Conservation (phyloP, 2,113 vertebrate genomes). For the Aphelocoma coerulescens region DNA sequence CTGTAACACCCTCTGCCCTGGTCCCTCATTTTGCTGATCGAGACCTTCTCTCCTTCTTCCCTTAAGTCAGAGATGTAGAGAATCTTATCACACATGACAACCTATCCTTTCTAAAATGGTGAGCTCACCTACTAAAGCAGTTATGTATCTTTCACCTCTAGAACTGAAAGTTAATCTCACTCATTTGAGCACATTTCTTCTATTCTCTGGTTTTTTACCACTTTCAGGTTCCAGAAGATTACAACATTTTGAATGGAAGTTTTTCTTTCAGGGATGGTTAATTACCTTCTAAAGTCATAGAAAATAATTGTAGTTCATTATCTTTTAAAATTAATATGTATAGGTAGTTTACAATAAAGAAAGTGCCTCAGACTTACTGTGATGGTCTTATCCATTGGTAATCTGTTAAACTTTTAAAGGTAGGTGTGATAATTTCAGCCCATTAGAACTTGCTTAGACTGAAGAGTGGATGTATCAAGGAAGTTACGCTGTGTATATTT, state of each 20-base stretch:
- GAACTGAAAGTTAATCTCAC: background rate
- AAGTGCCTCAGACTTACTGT: background rate
- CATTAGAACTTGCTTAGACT: background rate
- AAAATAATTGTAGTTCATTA: background rate
- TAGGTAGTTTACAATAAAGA: background rate
- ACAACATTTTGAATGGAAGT: background rate
- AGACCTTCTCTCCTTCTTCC: background rate
- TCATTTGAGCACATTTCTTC: background rate
- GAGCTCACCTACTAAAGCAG: background rate
- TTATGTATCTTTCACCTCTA: background rate
- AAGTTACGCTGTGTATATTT: background rate
- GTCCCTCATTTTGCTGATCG: background rate
- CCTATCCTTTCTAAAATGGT: background rate
- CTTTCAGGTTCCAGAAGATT: background rate
- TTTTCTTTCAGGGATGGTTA: background rate
- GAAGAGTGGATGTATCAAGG: background rate
- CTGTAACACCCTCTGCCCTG: background rate
- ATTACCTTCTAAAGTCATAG: background rate
- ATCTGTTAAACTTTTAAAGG: background rate
- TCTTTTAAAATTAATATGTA: background rate
- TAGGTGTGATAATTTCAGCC: background rate
- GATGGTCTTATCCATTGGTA: background rate
- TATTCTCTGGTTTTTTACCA: background rate
- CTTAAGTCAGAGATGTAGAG: background rate
- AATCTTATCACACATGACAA: background rate